Evolutionary conservation across 2,888 invertebrate species (phyloP).

Genomic region (Tribolium freemani): DNA sequence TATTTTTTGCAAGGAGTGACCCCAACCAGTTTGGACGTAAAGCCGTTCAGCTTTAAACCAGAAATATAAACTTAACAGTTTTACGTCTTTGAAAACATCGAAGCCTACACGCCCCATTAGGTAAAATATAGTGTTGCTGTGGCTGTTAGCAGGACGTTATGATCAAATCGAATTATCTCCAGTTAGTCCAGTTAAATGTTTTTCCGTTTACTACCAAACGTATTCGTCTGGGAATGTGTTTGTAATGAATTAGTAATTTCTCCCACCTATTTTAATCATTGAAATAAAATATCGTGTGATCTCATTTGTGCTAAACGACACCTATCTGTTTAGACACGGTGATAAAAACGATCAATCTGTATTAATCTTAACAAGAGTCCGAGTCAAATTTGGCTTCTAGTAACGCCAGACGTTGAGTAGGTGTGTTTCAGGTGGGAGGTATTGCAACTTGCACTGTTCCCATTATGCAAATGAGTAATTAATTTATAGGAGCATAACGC

Average conservation of each 20-base stretch:
- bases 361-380: not conserved
- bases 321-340: slow-evolving; percentile 3
- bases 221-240: slow-evolving; percentile 9
- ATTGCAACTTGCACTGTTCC: not conserved
- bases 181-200: not conserved
- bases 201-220: not conserved
- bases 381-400: slow-evolving; percentile 12
- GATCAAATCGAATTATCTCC: not conserved
- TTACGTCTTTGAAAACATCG: not conserved
- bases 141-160: not conserved
- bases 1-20: not conserved
- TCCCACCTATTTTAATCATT: slow-evolving; percentile 9
- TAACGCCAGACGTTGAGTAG: not conserved
- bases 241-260: slow-evolving; percentile 13
- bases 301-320: slow-evolving; percentile 4
- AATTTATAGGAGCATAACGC: not conserved
- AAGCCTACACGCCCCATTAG: not conserved
- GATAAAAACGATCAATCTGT: not conserved
- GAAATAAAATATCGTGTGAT: slow-evolving; percentile 5
- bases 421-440: slow-evolving; percentile 1
- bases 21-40: not conserved
- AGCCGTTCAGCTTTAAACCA: not conserved
- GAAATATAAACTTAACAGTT: not conserved
- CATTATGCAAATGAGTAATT: not conserved
- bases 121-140: not conserved